Base-by-base conservation (phyloP, 2,888 invertebrate species). In the Anoplius nigerrimus region DNA sequence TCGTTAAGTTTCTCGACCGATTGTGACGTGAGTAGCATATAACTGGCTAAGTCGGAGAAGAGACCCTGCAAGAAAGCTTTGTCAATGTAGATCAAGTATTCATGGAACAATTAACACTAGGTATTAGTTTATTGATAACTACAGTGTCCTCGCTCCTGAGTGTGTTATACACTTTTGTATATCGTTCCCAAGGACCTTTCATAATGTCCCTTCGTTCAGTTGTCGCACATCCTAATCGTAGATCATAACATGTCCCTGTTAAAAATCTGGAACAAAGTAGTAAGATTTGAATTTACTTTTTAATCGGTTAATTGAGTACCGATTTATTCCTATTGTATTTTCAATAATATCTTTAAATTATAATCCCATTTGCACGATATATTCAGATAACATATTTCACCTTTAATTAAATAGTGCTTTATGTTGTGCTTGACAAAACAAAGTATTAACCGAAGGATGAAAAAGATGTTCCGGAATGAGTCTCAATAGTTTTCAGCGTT, bases 1-100 rank as follows among this genome's bases (percentile, higher is more conserved):
- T 84, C 80, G 79, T 91, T 91, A 24, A 93, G 79, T 55, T 91
- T 90, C 0, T 89, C 86, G 0, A 92, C 80, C 0, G 92, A 92
- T 3, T 88, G 80, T 66, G 90, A 88, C n/a, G 90, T 90, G 66
- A 92, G 84, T 15, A 93, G 69, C 84, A 91, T 89, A 71, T 91
- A 91, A 52, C 91, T 90, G 0, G 91, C 88, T 52, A 91, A 82
- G 80, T 93, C 92, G 2, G 91, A 87, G 78, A 89, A 91, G 6
- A 90, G 78, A 18, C 91, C 91, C 91, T 91, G 69, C 56, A 82
- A 67, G 51, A 56, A 54, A 42, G 62, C 51, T 24, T 20, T 61
- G 21, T 43, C 16, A 55, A 16, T 24, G n/a, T n/a, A n/a, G n/a
- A n/a, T n/a, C n/a, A n/a, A n/a, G n/a, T n/a, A n/a, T n/a, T n/a